Evolutionary conservation across 2,797 vertebrate genomes (phyloP).

Genomic region (Acanthiza pusilla): DNA sequence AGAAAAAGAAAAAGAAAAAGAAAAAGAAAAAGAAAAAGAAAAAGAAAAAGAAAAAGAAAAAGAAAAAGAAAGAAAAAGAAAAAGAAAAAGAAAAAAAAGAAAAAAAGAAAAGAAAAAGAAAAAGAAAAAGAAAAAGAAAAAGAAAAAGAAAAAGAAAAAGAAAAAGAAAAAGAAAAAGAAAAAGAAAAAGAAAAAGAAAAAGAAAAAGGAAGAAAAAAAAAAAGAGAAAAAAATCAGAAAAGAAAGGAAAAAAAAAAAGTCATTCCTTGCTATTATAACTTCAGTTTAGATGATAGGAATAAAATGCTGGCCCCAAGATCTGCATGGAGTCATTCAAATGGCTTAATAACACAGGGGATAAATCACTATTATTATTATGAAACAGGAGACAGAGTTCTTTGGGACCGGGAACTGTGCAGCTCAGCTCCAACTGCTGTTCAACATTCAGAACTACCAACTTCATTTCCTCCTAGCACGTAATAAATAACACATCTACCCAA

Average conservation of each 20-base stretch:
- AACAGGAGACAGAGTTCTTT: conserved; percentile 49
- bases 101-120: fast-evolving
- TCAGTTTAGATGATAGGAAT: conserved; percentile 10
- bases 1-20: background rate
- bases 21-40: fast-evolving
- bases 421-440: conserved; percentile 48
- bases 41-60: fast-evolving
- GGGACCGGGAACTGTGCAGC: background rate
- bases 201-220: fast-evolving
- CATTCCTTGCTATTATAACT: background rate
- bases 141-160: fast-evolving
- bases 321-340: conserved; percentile 46
- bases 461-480: conserved; percentile 54
- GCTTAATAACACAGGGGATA: conserved; percentile 50
- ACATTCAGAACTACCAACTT: conserved; percentile 61
- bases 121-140: fast-evolving
- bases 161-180: fast-evolving
- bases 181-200: fast-evolving
- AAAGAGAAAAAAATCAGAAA: fast-evolving
- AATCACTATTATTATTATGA: conserved; percentile 56
- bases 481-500: conserved; percentile 62
- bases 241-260: fast-evolving
- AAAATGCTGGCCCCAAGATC: background rate
- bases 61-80: fast-evolving
- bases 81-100: no score